Evolutionary conservation across 2,797 vertebrate species (phyloP).

Genomic region (Lepidocolaptes lacrymiger): DNA sequence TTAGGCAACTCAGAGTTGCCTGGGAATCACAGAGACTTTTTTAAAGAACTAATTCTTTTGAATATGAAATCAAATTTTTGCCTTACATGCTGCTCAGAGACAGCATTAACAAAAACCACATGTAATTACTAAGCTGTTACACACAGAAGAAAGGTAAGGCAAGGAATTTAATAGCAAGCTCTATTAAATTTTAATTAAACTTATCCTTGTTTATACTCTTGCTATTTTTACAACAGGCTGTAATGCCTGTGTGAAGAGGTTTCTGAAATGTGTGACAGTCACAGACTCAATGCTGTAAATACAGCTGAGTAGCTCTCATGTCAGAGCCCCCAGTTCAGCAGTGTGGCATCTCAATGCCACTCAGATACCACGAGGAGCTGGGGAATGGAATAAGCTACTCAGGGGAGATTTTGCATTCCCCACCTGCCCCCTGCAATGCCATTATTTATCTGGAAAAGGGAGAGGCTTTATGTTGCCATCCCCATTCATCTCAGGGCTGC

Average conservation of each 20-base stretch:
- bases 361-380: rapidly evolving
- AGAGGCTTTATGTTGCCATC: neutral
- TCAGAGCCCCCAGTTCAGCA: neutral
- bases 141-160: neutral
- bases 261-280: neutral
- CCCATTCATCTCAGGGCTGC: neutral
- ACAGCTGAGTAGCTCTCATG: neutral
- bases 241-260: neutral
- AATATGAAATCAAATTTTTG: neutral
- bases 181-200: conserved; percentile 13
- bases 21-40: neutral
- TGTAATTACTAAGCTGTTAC: neutral
- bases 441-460: neutral
- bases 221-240: neutral
- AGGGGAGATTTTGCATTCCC: neutral
- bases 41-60: neutral
- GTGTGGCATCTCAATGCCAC: neutral
- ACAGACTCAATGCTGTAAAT: neutral
- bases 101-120: neutral
- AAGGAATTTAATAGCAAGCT: neutral
- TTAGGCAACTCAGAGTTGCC: neutral
- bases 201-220: neutral
- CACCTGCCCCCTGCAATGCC: neutral
- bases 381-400: neutral
- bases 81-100: neutral